Conservation (phyloP, 2,113 vertebrate genomes). For the Centropus bengalensis region DNA sequence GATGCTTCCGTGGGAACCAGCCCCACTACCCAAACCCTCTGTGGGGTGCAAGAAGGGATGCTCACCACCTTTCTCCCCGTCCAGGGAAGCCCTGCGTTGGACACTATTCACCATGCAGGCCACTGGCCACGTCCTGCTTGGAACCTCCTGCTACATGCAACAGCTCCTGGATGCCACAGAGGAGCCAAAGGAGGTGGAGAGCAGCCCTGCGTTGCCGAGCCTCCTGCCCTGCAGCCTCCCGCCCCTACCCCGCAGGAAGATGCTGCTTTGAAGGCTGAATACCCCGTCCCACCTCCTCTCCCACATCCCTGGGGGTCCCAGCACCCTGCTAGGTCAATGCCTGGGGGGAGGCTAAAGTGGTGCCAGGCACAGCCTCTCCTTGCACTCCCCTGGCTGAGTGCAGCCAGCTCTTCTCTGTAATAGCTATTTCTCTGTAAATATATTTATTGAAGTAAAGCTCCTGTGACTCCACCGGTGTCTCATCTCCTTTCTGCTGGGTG, state of each 20-base stretch:
- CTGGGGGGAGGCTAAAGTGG: background rate
- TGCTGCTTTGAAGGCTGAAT: conserved; percentile 48
- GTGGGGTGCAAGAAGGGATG: background rate
- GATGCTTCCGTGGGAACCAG: background rate
- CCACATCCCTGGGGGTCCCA: background rate
- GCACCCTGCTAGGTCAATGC: conserved; percentile 1
- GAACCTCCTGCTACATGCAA: conserved; percentile 92
- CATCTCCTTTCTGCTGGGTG: accelerated
- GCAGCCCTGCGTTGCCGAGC: background rate
- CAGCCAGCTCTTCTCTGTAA: background rate
- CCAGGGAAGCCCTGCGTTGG: conserved; percentile 91
- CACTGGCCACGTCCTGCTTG: conserved; percentile 89
- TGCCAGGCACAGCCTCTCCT: background rate
- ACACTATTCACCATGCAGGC: conserved; percentile 90
- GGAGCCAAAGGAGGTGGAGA: conserved; percentile 46
- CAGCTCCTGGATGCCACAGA: conserved; percentile 88
- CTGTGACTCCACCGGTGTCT: accelerated
- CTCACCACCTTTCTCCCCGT: background rate
- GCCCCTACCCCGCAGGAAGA: conserved; percentile 20
- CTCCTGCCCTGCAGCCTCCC: conserved; percentile 35
- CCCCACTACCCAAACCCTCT: accelerated
- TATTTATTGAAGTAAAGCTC: conserved; percentile 60
- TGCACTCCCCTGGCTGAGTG: background rate
- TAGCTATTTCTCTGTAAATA: conserved; percentile 54
- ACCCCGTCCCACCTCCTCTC: background rate